Evolutionary conservation across 2,888 invertebrate genomes (phyloP).

Genomic region (Drosophila dives): DNA sequence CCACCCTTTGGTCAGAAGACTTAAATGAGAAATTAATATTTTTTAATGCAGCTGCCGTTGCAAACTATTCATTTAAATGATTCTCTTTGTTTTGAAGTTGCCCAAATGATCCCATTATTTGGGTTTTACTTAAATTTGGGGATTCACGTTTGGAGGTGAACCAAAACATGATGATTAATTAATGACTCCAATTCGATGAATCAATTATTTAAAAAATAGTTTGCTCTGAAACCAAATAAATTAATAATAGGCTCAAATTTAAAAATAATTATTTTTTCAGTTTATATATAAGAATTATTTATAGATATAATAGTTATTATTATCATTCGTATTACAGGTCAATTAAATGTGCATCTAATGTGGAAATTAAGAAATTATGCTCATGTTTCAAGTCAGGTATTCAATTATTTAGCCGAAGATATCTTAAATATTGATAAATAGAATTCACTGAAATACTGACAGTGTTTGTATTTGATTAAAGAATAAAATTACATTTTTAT

Average conservation of each 20-base stretch:
- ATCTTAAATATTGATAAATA: not conserved
- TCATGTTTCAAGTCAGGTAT: not conserved
- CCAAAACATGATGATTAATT: not conserved
- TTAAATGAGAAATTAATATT: not conserved
- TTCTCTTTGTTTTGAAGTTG: not conserved
- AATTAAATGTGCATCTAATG: not conserved
- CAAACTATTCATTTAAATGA: not conserved
- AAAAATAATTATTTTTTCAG: not conserved
- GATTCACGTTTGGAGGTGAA: not conserved
- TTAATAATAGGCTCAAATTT: not conserved
- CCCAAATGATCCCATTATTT: not conserved
- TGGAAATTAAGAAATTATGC: not conserved
- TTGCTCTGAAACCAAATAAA: not conserved
- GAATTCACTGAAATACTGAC: not conserved
- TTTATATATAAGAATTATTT: not conserved
- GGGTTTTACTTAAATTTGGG: not conserved
- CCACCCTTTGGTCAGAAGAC: constrained; percentile 20
- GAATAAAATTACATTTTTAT: not conserved
- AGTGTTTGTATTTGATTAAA: not conserved
- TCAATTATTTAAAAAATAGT: not conserved
- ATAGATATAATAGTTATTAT: not conserved
- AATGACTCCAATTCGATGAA: constrained; percentile 1
- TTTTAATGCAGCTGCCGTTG: not conserved
- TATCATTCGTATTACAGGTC: not conserved
- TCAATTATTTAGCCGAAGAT: not conserved